Evolutionary conservation across 2,797 vertebrate species (phyloP).

Genomic region (Darevskia nairensis): DNA sequence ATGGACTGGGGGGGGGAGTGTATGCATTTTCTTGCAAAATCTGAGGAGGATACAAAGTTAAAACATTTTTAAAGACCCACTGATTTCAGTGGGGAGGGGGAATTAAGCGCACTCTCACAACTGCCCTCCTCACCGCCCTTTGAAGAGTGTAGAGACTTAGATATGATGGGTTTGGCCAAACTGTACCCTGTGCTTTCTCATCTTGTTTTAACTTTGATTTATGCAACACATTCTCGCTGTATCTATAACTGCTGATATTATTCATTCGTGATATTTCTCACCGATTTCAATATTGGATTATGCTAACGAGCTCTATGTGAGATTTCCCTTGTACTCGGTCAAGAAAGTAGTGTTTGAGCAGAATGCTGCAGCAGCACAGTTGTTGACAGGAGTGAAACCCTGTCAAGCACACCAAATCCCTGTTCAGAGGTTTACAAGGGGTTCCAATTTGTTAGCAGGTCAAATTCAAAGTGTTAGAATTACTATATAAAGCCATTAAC

Average conservation of each 20-base stretch:
- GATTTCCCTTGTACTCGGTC: too few species aligned
- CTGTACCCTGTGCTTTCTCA: constrained; percentile 31
- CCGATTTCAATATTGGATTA: neutral
- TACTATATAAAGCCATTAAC: too few species aligned
- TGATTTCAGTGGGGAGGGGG: neutral
- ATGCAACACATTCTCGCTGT: constrained; percentile 49
- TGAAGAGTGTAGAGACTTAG: neutral
- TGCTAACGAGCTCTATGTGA: too few species aligned
- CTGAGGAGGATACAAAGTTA: neutral
- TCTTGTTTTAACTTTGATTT: constrained; percentile 46
- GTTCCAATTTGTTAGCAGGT: too few species aligned
- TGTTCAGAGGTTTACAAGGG: too few species aligned
- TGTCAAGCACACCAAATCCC: too few species aligned
- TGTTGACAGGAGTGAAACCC: too few species aligned
- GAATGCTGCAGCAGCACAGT: too few species aligned
- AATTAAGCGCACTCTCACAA: neutral
- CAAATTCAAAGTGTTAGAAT: too few species aligned
- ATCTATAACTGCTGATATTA: constrained; percentile 19
- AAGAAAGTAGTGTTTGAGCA: too few species aligned
- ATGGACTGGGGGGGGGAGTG: constrained; percentile 51
- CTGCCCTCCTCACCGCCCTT: neutral
- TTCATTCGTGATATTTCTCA: neutral
- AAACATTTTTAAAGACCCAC: neutral
- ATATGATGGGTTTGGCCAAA: neutral
- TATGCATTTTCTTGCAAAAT: constrained; percentile 46